phyloP scores from a whole-genome alignment of 64 coral and sea anemone species.

The Porites australiensis region DNA sequence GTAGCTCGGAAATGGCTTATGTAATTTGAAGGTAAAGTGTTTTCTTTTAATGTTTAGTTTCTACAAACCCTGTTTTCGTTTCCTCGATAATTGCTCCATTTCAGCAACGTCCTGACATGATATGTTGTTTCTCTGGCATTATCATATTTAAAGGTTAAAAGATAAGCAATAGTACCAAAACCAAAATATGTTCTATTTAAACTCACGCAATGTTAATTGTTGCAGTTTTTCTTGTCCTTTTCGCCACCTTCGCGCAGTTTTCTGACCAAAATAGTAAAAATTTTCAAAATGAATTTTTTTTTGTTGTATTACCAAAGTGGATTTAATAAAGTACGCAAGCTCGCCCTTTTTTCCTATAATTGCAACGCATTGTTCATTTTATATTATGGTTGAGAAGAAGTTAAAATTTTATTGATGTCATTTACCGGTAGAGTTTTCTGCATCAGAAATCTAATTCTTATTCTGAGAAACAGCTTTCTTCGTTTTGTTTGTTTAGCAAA shows the following conservation, averaged over 20 bases:
- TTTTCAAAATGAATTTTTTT: not conserved
- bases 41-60: not conserved
- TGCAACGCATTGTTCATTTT: too few species aligned
- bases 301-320: not conserved
- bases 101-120: not conserved
- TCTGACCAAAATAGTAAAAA: not conserved
- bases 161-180: not conserved
- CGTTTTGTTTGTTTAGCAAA: not conserved
- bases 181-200: not conserved
- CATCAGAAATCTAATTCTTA: too few species aligned
- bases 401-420: too few species aligned
- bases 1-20: conserved; percentile 23
- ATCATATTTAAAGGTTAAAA: not conserved
- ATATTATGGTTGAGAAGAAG: too few species aligned
- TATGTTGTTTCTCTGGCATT: not conserved
- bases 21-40: not conserved
- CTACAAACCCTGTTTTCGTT: conserved; percentile 1
- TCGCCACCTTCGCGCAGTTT: not conserved
- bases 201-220: not conserved
- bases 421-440: too few species aligned
- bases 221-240: not conserved
- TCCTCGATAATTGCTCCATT: conserved; percentile 22
- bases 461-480: not conserved
- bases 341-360: not conserved
- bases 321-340: not conserved